phyloP scores from a whole-genome alignment of 2,113 vertebrate species.

The Cranoglanis bouderius region DNA sequence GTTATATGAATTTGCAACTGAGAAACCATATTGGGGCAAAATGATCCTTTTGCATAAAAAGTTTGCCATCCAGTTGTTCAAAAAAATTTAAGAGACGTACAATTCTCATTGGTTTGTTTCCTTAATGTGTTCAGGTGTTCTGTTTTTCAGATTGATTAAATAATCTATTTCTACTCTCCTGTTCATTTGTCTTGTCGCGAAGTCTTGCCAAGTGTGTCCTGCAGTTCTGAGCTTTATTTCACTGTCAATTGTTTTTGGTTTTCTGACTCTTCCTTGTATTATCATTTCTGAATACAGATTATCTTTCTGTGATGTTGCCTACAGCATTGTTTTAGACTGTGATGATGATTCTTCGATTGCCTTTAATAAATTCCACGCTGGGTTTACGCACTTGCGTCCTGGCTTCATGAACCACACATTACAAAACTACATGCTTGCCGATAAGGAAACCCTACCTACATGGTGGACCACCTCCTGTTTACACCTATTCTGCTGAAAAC shows the following conservation, averaged over 20 bases:
- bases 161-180: neutral
- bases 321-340: neutral
- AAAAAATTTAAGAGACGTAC: neutral
- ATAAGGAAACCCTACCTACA: neutral
- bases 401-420: neutral
- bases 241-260: too few relatives aligned
- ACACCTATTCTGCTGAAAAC: neutral
- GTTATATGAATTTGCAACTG: neutral
- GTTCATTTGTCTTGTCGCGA: neutral
- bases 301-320: neutral
- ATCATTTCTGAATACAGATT: neutral
- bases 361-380: neutral
- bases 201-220: neutral
- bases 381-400: neutral
- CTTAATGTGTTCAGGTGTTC: neutral
- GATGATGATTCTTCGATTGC: neutral
- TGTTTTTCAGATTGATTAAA: neutral
- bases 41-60: neutral
- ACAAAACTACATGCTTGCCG: neutral
- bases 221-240: neutral
- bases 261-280: neutral
- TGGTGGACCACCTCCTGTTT: neutral
- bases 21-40: neutral
- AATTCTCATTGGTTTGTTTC: neutral
- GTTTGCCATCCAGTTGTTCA: neutral